These are phyloP conservation scores for Neodontobutis hainanensis DNA, from an alignment of 2,113 vertebrate genomes.

Conservation along the genomic window DNA sequence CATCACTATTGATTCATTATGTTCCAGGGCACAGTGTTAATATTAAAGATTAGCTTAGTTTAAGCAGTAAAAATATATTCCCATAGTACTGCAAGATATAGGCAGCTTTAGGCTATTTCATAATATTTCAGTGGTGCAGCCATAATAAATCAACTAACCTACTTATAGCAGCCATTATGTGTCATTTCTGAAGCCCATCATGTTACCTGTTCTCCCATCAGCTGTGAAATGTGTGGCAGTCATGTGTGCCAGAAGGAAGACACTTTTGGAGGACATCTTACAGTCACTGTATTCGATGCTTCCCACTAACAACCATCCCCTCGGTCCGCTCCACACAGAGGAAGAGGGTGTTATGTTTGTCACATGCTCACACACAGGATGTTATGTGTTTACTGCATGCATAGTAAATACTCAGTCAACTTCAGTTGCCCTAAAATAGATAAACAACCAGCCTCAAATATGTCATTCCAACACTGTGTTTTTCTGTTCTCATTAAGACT, in stretches of 20 bases:
- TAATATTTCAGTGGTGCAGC: conserved; percentile 12
- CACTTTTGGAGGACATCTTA: conserved; percentile 13
- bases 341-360: conserved; percentile 31
- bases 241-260: not conserved
- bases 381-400: not conserved
- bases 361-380: conserved; percentile 16
- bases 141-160: conserved; percentile 42
- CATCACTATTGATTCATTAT: conserved; percentile 17
- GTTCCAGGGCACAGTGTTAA: conserved; percentile 12
- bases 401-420: conserved; percentile 7
- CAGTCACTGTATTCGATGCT: conserved; percentile 24
- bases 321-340: conserved; percentile 38
- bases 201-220: conserved; percentile 4
- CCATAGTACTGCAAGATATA: not conserved
- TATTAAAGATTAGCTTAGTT: conserved; percentile 13
- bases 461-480: too few species aligned
- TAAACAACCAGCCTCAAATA: too few species aligned
- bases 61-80: not conserved
- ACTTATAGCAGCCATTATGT: conserved; percentile 23
- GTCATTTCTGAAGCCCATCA: conserved; percentile 14
- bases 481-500: too few species aligned
- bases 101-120: conserved; percentile 19
- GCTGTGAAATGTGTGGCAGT: conserved; percentile 10
- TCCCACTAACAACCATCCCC: conserved; percentile 33
- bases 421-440: too few species aligned